phyloP scores from a whole-genome alignment of 2,113 vertebrate species.

The Diadophis punctatus region DNA sequence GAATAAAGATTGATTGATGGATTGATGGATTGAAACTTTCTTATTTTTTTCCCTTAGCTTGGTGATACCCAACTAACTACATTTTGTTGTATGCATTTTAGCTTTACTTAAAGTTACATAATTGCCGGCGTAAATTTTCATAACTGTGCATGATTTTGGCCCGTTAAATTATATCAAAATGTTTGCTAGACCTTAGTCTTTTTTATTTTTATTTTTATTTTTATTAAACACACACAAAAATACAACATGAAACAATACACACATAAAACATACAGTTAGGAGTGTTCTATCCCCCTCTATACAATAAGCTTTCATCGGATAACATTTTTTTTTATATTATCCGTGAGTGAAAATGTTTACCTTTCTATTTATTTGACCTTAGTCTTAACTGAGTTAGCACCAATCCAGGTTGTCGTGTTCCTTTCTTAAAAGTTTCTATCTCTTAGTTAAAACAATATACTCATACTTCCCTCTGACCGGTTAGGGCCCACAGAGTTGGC shows the following conservation, averaged over 20 bases:
- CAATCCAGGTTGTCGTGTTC: not conserved
- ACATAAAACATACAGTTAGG: too few relatives aligned
- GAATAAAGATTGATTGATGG: not conserved
- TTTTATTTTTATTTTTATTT: too few relatives aligned
- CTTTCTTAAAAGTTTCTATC: not conserved
- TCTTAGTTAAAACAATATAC: not conserved
- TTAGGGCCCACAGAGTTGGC: too few relatives aligned
- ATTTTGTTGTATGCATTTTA: not conserved
- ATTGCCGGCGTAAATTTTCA: not conserved
- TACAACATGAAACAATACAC: too few relatives aligned
- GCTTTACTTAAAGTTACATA: not conserved
- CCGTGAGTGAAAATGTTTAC: too few relatives aligned
- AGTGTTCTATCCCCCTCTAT: too few relatives aligned
- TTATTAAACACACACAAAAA: too few relatives aligned
- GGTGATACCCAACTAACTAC: not conserved
- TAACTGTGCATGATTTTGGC: not conserved
- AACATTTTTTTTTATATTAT: too few relatives aligned
- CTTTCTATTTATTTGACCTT: too few relatives aligned
- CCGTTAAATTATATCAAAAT: not conserved
- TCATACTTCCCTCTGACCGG: too few relatives aligned
- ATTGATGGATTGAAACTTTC: not conserved
- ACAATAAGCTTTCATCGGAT: too few relatives aligned
- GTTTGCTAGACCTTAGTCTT: too few relatives aligned
- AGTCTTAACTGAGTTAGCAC: not conserved
- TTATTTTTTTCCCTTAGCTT: not conserved